Base-by-base conservation (phyloP, 2,888 invertebrate genomes). In the Amblyteles armatorius region DNA sequence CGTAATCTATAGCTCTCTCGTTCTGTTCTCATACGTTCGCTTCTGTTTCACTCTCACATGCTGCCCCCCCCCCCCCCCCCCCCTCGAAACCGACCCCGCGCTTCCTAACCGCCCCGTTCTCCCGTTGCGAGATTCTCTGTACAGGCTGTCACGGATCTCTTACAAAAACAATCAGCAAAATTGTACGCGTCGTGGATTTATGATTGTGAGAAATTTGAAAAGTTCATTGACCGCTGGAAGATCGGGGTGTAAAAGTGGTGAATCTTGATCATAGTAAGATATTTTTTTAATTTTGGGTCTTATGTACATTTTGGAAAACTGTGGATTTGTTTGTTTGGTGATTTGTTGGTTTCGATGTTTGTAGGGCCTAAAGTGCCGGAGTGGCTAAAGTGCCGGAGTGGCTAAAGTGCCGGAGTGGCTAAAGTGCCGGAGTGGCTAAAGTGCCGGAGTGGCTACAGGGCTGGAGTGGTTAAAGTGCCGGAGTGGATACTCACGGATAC, bases 41-140 rank as follows among this genome's bases (percentile, higher is more conserved):
- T 19, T 60, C 69, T 22, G 50, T 36, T n/a, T 16, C 52, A 67
- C 68, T 22, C n/a, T 57, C 67, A 44, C 67, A 72, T 26, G 16
- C 76, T 67, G 52, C 16, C 71, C 71, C 63, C 13, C 60, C 57
- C 33, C 22, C 22, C 26, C 16, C 67, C 71, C 63, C n/a, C 60
- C 57, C 33, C n/a, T n/a, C 26, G 33, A 44, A 50, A 29, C 33
- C 22, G 4, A 57, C n/a, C 36, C 44, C 60, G 13, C 36, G 13
- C 44, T 13, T 11, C 13, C 44, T 44, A 44, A 44, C 44, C 44
- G 44, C 57, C 13, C 5, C 52, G 16, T 67, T 67, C 40, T 55
- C 52, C 65, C 77, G 55, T 78, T 68, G 72, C 74, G 55, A 52
- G 79, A 80, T 77, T 84, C 36, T 63, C 76, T 71, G 65, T 65